Percentiles rank a stretch among this genome's conserved stretches.
Evolutionary conservation across 1,140 invertebrate genomes (phyloP).

Genomic region (Maniola jurtina): DNA sequence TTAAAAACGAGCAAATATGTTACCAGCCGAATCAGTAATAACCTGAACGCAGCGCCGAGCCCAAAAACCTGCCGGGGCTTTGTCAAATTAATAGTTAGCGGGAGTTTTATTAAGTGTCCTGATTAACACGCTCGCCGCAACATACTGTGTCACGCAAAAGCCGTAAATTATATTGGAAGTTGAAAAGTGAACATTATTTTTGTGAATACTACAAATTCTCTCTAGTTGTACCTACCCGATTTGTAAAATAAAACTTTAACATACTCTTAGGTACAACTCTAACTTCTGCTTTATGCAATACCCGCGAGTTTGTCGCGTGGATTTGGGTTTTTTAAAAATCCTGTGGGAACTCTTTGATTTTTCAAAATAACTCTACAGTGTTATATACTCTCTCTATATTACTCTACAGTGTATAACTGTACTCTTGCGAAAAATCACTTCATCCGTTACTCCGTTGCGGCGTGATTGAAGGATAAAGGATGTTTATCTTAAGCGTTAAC

Average conservation of each 20-base stretch:
- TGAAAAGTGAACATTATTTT: neutral
- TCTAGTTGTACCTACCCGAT: slow-evolving; percentile 2
- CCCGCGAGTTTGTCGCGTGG: too few species aligned
- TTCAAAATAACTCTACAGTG: too few species aligned
- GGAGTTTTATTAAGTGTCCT: slow-evolving; percentile 29
- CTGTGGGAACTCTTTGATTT: too few species aligned
- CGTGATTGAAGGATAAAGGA: too few species aligned
- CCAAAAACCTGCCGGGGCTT: slow-evolving; percentile 24
- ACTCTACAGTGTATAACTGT: too few species aligned
- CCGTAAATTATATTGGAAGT: slow-evolving; percentile 1
- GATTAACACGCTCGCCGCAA: slow-evolving; percentile 27
- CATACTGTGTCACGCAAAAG: slow-evolving; percentile 3
- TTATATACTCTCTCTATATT: too few species aligned
- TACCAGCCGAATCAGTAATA: slow-evolving; percentile 18
- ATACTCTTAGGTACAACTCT: too few species aligned
- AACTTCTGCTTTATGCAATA: too few species aligned
- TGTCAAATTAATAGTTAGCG: slow-evolving; percentile 38
- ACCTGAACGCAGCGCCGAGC: slow-evolving; percentile 27
- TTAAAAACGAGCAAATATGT: slow-evolving; percentile 11
- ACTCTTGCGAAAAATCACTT: too few species aligned
- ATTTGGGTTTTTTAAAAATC: too few species aligned
- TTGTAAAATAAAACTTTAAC: neutral
- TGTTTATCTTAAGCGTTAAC: too few species aligned
- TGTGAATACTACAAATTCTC: neutral
- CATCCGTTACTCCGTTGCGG: too few species aligned